Evolutionary conservation across 2,113 vertebrate genomes (phyloP), one percentile per base, ranked within the genome.

Genomic region (Dipodomys merriami): DNA sequence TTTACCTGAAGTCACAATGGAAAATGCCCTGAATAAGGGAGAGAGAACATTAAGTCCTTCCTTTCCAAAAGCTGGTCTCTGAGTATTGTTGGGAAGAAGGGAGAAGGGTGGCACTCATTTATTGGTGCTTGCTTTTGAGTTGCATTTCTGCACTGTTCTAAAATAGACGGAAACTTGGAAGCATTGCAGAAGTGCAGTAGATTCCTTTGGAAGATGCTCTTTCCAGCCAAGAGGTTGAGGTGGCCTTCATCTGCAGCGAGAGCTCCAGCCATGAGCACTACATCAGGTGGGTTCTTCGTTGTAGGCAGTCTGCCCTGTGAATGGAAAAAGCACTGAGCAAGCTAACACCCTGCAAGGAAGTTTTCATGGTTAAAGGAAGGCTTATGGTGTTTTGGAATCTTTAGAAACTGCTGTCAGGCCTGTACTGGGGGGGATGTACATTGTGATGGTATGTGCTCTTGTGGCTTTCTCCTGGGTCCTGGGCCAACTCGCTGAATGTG

Each of bases 191-290:
- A 0, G 98, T 98, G 23, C 97, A 96, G 72, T 99, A 99, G 97
- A 98, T 99, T 79, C 96, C 98, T 49, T 19, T 98, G 71, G 98
- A 99, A 81, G 98, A 99, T 72, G 99, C 99, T 71, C 94, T 99
- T 73, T 97, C 85, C 87, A 98, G 97, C 92, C 95, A 96, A 6
- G 98, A 99, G 57, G 94, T 99, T 57, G 97, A 99, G 0, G 98
- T 97, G 35, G 99, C 98, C 5, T 98, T 99, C 90, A 97, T 99
- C 96, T 99, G 99, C 97, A 99, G 98, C 0, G 99, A 99, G 91
- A 99, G 99, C 73, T 84, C 64, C 76, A 98, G 90, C 65, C 99
- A 99, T 3, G 98, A 99, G 95, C 98, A 98, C 80, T 97, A 94
- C 10, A 93, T 99, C 98, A 99, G 99, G 99, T 99, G 98, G 92